A percentile compares a stretch with the other conserved stretches of the same genome.
phyloP scores from a whole-genome alignment of 1,140 invertebrate genomes.

The Drosophila kurseongensis region DNA sequence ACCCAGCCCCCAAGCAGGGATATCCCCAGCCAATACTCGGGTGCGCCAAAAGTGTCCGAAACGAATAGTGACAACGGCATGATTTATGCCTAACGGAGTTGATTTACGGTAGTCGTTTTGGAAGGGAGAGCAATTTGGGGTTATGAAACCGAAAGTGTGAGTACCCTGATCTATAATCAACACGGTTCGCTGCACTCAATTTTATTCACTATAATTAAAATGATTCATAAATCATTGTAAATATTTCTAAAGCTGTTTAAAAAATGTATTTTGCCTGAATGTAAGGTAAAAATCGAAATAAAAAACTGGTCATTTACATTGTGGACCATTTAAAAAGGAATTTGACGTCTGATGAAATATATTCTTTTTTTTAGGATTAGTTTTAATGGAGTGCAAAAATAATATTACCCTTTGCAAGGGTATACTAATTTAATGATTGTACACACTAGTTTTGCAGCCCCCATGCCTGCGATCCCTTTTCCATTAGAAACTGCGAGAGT shows the following conservation, averaged over 20 bases:
- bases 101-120: neutral
- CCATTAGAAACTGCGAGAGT: slow-evolving; percentile 33
- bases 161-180: neutral
- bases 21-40: slow-evolving; percentile 20
- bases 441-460: neutral
- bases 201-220: no score
- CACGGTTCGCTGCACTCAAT: no score
- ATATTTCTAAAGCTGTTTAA: no score
- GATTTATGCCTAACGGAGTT: slow-evolving; percentile 26
- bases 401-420: neutral
- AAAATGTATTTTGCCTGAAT: no score
- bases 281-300: no score
- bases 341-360: no score
- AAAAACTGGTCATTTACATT: no score
- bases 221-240: no score
- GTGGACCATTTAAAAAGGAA: no score
- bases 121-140: slow-evolving; percentile 1
- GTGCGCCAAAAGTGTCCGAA: slow-evolving; percentile 8
- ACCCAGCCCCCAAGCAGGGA: slow-evolving; percentile 17
- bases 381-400: no score
- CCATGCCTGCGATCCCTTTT: slow-evolving; percentile 1
- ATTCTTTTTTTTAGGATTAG: no score
- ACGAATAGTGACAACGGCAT: slow-evolving; percentile 6
- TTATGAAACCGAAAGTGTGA: slow-evolving; percentile 4
- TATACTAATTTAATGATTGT: neutral